A percentile compares a stretch with the other conserved stretches of the same genome.
phyloP scores from a whole-genome alignment of 2,797 vertebrate species.

The Ispidina picta region DNA sequence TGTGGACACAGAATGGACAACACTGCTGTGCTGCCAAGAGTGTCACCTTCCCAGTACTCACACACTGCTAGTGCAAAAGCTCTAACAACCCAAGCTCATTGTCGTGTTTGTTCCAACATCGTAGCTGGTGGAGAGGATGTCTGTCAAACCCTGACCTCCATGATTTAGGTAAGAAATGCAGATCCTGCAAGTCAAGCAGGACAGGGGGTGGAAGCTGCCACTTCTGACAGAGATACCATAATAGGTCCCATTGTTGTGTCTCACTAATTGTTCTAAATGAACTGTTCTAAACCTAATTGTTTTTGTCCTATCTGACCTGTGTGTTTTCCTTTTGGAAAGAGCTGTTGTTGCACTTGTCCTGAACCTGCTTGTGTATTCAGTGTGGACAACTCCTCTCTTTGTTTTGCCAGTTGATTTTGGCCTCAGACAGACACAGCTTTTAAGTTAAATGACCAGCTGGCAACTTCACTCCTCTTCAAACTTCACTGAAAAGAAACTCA shows the following conservation, averaged over 20 bases:
- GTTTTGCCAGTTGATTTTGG: conserved; percentile 29
- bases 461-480: conserved; percentile 44
- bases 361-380: background rate
- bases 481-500: conserved; percentile 30
- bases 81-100: background rate
- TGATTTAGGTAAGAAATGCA: background rate
- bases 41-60: background rate
- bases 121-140: background rate
- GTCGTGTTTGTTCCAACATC: background rate
- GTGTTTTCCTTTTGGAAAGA: background rate
- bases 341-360: background rate
- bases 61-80: background rate
- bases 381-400: background rate
- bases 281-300: background rate
- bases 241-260: background rate
- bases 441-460: conserved; percentile 41
- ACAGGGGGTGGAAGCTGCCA: background rate
- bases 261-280: background rate
- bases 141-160: background rate
- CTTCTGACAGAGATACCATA: background rate
- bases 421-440: conserved; percentile 10
- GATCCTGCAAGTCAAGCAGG: background rate
- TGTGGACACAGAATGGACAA: background rate
- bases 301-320: background rate
- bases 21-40: background rate